Evolutionary conservation across 2,113 vertebrate species (phyloP), one percentile per base, ranked within the genome.

Genomic region (Colistium nudipinnis): DNA sequence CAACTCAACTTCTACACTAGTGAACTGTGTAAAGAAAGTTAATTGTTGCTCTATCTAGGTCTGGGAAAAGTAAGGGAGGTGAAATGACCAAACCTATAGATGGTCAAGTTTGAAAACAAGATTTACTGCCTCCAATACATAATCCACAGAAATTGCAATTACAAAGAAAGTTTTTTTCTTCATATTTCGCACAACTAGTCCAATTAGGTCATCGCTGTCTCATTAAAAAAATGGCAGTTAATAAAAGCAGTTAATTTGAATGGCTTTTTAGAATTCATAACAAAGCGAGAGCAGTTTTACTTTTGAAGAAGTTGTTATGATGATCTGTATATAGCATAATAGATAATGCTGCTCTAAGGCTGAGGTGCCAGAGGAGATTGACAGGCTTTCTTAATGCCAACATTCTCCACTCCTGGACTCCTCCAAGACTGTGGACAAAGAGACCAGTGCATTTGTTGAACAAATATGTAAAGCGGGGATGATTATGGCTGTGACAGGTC

Each of bases 1-100:
- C 52, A 1, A 44, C 43, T 76, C 31, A 49, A 31, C 9, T 43
- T 24, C 41, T 79, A 35, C 0, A 35, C 51, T 80, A 48, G 33
- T 41, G 38, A 53, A 4, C 44, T 43, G 44, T 28, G 27, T 45
- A 45, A 7, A 56, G 24, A 64, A 52, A 7, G 30, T 54, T 0
- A 38, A 49, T 5, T 36, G 66, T 61, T 51, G 55, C 41, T 67
- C 47, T 38, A 53, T 68, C 27, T 7, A 28, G 52, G 69, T 71
- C 74, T 55, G 41, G 61, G 80, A 85, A 80, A 72, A 84, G 61
- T 51, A 7, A 48, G 53, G 82, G 74, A 79, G 81, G 70, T 77
- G 52, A 62, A 57, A 38, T 39, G 33, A 56, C 24, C 49, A 59
- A 52, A 62, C 19, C 28, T 60, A 19, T 9, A 16, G 65, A 12